Evolutionary conservation across 2,888 invertebrate genomes (phyloP).

Genomic region (Prenolepis imparis): DNA sequence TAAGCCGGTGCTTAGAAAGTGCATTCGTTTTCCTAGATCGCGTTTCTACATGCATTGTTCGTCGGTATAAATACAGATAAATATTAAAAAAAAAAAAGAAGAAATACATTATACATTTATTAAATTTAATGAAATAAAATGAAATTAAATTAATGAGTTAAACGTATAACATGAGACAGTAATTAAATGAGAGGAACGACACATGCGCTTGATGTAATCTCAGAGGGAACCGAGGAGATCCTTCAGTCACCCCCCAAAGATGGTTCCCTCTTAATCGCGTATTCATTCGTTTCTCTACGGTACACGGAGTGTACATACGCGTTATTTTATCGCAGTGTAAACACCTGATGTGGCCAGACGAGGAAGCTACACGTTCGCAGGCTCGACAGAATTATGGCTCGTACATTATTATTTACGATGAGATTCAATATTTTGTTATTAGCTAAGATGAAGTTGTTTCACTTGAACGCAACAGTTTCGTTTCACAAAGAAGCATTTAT

Average conservation of each 20-base stretch:
- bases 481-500: background rate
- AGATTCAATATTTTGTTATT: constrained; percentile 30
- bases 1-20: constrained; percentile 20
- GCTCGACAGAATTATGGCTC: constrained; percentile 59
- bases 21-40: background rate
- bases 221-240: background rate
- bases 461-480: background rate
- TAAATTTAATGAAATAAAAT: constrained; percentile 12
- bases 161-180: background rate
- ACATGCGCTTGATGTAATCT: background rate
- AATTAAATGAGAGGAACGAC: constrained; percentile 5
- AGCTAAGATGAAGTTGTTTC: constrained; percentile 9
- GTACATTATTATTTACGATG: constrained; percentile 38
- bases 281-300: constrained; percentile 49
- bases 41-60: background rate
- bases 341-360: constrained; percentile 63
- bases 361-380: constrained; percentile 47
- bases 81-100: background rate
- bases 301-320: constrained; percentile 47
- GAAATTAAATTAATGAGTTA: background rate
- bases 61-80: background rate
- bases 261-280: constrained; percentile 41
- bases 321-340: constrained; percentile 68
- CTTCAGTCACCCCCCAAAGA: constrained; percentile 19
- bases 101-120: too few relatives aligned